phyloP scores from a whole-genome alignment of 1,140 invertebrate genomes.

The Diorhabda carinulata region DNA sequence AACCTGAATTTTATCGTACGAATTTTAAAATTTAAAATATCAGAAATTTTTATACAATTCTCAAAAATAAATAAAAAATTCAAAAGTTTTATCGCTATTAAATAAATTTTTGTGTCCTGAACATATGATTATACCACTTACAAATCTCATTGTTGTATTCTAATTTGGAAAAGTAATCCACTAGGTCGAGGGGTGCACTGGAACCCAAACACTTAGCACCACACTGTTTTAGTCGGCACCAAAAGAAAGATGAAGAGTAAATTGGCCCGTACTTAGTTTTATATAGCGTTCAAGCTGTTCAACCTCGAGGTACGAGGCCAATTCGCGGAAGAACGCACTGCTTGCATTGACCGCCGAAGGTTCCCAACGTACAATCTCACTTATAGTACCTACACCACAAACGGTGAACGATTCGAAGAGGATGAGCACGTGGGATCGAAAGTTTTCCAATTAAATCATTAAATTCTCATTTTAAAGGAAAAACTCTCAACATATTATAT shows the following conservation, averaged over 20 bases:
- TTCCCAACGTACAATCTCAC: slow-evolving; percentile 30
- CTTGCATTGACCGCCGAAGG: slow-evolving; percentile 39
- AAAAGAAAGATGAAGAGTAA: slow-evolving; percentile 26
- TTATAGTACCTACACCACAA: slow-evolving; percentile 5
- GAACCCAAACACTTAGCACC: slow-evolving; percentile 13
- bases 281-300: slow-evolving; percentile 40
- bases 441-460: no score
- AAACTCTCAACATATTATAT: no score
- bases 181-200: slow-evolving; percentile 8
- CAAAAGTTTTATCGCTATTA: no score
- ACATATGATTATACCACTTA: slow-evolving; percentile 21
- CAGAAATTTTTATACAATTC: no score
- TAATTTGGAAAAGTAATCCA: neutral
- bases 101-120: no score
- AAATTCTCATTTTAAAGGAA: no score
- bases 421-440: neutral
- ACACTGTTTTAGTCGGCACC: slow-evolving; percentile 17
- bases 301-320: slow-evolving; percentile 40
- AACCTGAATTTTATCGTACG: no score
- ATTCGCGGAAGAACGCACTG: slow-evolving; percentile 39
- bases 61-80: no score
- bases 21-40: no score
- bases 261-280: slow-evolving; percentile 33
- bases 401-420: neutral
- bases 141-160: slow-evolving; percentile 29